phyloP scores from a whole-genome alignment of 2,888 invertebrate species.

The Pemphredon lugubris region DNA sequence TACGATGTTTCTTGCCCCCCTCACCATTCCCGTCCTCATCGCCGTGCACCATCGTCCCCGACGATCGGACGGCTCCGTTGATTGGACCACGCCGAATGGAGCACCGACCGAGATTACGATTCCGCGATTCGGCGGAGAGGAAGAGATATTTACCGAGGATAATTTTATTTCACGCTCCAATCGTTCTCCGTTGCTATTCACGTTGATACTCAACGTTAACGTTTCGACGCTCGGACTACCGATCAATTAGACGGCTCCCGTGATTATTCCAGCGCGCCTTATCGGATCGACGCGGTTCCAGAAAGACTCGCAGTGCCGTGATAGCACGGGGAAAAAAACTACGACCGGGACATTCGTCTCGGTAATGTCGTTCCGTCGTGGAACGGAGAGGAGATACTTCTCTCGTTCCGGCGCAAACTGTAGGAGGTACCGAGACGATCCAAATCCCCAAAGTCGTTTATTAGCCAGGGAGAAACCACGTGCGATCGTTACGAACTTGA shows the following conservation, averaged over 20 bases:
- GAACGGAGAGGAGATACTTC: slow-evolving; percentile 27
- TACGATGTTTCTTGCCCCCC: slow-evolving; percentile 1
- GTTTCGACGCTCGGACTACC: background rate
- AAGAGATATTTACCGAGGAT: background rate
- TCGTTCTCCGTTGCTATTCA: slow-evolving; percentile 18
- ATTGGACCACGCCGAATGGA: slow-evolving; percentile 10
- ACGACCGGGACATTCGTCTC: slow-evolving; percentile 39
- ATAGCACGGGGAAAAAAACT: slow-evolving; percentile 23
- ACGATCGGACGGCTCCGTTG: slow-evolving; percentile 1
- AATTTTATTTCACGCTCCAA: slow-evolving; percentile 4
- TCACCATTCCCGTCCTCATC: too few species aligned
- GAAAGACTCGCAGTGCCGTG: slow-evolving; percentile 9
- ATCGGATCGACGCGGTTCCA: slow-evolving; percentile 10
- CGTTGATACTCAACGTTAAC: background rate
- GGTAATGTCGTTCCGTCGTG: slow-evolving; percentile 36
- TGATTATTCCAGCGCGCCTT: too few species aligned
- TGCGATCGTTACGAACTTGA: slow-evolving; percentile 42
- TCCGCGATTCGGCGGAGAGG: background rate
- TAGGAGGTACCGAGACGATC: slow-evolving; percentile 36
- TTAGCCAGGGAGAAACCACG: slow-evolving; percentile 49
- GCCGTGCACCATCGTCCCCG: background rate
- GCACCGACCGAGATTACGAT: slow-evolving; percentile 10
- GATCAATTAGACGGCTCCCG: too few species aligned
- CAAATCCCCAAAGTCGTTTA: slow-evolving; percentile 65
- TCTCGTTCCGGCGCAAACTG: slow-evolving; percentile 34